Percentiles rank a stretch among this genome's conserved stretches.
Conservation (phyloP, 2,888 invertebrate genomes). For the Agrochola lychnidis region DNA sequence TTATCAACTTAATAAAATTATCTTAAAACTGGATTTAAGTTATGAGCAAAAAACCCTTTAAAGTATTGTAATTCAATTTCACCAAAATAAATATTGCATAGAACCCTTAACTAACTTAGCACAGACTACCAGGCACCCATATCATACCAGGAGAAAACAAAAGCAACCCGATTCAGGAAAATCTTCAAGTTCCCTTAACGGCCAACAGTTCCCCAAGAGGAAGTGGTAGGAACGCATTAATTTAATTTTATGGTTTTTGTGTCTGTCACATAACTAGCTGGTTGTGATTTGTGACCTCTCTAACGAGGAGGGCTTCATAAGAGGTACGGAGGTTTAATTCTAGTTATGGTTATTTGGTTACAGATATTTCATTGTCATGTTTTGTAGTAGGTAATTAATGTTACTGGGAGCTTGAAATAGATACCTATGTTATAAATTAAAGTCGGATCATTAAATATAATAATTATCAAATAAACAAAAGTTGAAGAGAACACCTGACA, state of each 20-base stretch:
- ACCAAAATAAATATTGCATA: not conserved
- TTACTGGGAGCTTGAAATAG: not conserved
- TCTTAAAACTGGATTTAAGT: not conserved
- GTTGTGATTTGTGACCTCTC: conserved; percentile 86
- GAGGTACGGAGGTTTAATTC: conserved; percentile 61
- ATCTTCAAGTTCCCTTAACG: conserved; percentile 81
- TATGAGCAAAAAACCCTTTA: not conserved
- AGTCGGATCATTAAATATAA: not conserved
- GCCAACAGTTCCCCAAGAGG: conserved; percentile 79
- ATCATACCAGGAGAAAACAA: conserved; percentile 42
- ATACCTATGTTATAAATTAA: not conserved
- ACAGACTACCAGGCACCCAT: conserved; percentile 32
- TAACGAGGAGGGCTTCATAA: conserved; percentile 86
- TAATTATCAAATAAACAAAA: too few relatives aligned
- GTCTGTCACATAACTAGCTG: conserved; percentile 88
- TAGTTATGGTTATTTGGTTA: conserved; percentile 7
- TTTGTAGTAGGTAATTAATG: not conserved
- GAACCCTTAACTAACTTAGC: not conserved
- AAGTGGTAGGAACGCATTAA: conserved; percentile 86
- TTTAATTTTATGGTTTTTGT: conserved; percentile 91
- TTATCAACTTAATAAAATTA: not conserved
- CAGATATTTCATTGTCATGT: not conserved
- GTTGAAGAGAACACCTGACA: not conserved
- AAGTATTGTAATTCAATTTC: not conserved
- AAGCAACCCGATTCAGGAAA: conserved; percentile 51